These are phyloP conservation scores for Melanostigma gelatinosum DNA, from an alignment of 2,113 vertebrate species.

Conservation along the genomic window DNA sequence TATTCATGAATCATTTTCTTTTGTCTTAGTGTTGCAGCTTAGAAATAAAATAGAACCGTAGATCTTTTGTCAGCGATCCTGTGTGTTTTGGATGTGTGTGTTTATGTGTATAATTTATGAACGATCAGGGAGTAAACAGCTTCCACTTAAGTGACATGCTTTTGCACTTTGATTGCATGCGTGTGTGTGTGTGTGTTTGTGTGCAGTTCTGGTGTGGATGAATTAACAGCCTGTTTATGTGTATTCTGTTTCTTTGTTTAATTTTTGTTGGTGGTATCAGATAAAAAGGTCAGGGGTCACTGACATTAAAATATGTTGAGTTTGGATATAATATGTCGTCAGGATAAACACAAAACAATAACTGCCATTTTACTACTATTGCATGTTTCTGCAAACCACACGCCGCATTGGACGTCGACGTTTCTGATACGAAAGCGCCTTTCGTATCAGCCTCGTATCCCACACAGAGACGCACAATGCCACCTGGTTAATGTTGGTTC, in stretches of 20 bases:
- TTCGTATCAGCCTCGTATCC: neutral
- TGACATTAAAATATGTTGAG: neutral
- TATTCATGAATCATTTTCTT: neutral
- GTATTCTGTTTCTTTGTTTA: neutral
- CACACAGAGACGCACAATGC: no score
- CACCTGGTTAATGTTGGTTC: no score
- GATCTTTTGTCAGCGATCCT: neutral
- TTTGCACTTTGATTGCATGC: constrained; percentile 88
- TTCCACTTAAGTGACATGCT: constrained; percentile 91
- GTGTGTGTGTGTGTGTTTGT: constrained; percentile 5
- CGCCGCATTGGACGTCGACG: no score
- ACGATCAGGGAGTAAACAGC: constrained; percentile 89
- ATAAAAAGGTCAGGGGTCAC: neutral
- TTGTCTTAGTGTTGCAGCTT: neutral
- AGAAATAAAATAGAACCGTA: neutral
- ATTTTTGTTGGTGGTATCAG: neutral
- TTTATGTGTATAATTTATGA: constrained; percentile 85
- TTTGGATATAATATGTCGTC: no score
- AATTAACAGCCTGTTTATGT: constrained; percentile 26
- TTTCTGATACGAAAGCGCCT: neutral
- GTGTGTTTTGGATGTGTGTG: constrained; percentile 34
- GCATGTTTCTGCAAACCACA: neutral
- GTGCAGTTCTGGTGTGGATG: constrained; percentile 31
- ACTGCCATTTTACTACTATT: neutral
- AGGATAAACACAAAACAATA: constrained; percentile 1